Evolutionary conservation across 1,140 invertebrate genomes (phyloP).

Genomic region (Megalonaias nervosa): DNA sequence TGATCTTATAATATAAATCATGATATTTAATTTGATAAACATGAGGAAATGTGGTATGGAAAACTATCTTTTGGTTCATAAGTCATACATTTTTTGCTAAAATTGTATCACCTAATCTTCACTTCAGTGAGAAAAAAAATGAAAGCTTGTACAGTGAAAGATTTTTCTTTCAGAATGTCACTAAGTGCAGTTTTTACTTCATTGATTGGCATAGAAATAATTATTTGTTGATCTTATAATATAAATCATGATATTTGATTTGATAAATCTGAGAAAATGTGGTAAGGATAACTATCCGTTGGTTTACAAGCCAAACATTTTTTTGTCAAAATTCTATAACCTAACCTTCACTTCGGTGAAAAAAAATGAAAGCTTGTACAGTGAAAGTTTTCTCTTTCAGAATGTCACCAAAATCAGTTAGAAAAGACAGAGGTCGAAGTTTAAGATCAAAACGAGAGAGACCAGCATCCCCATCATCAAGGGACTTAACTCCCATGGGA

Average conservation of each 20-base stretch:
- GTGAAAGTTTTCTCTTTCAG: conserved; percentile 52
- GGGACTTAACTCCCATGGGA: conserved; percentile 75
- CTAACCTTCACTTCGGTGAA: not conserved
- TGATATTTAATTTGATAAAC: no score
- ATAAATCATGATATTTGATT: no score
- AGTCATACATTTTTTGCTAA: not conserved
- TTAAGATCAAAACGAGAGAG: conserved; percentile 75
- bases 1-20: no score
- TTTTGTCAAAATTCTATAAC: not conserved
- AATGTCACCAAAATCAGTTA: conserved; percentile 77
- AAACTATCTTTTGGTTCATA: not conserved
- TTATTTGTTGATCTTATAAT: no score
- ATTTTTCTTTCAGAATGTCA: conserved; percentile 72
- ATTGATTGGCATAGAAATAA: no score
- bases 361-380: not conserved
- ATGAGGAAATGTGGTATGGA: no score
- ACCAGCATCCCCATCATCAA: conserved; percentile 76
- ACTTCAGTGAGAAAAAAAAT: not conserved
- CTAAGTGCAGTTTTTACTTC: conserved; percentile 73
- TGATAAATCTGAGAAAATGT: no score
- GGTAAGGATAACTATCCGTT: not conserved
- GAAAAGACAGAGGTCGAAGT: conserved; percentile 75
- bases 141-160: not conserved
- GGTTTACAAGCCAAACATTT: not conserved
- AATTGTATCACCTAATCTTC: not conserved